Base-by-base conservation (phyloP, 2,888 invertebrate species). In the Hypercompe scribonia region DNA sequence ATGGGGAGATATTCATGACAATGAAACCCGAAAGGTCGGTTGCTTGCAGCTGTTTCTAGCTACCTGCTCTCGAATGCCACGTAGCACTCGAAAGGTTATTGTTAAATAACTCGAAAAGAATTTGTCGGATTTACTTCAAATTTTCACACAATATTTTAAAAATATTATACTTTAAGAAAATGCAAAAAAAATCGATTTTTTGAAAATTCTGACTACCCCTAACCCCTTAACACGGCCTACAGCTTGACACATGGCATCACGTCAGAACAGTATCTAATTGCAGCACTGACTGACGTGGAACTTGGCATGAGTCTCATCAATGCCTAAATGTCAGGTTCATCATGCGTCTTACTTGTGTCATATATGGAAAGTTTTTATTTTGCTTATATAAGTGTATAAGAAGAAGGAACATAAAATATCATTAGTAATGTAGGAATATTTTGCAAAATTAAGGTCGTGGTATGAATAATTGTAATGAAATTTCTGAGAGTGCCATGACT, bases 251-350 rank as follows among this genome's bases (percentile, higher is more conserved):
- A 78, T 72, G 70, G 69, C 54, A 73, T 63, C 76, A 66, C 77
- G 77, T 76, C 70, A 74, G 75, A 72, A 15, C 15, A 64, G 36
- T 68, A 71, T 80, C 73, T 85, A 84, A 87, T 87, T 86, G 80
- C 76, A 46, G 68, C 39, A 72, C n/a, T 39, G 42, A 65, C 58
- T 71, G 74, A 78, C 75, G 84, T 82, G 78, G 81, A 84, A 71
- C 39, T 64, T 31, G 64, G 73, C 65, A 78, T 74, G 67, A 72
- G 64, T 58, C 72, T 58, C n/a, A 63, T 75, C 74, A 77, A 42
- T 64, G 72, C 67, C 74, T 65, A 8, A 33, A 28, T 68, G 65
- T 71, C 65, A 61, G 33, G 64, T 61, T 71, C 15, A 46, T 69
- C 31, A 67, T 42, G 65, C 10, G 68, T 65, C 34, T 71, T 46